phyloP scores from a whole-genome alignment of 2,888 invertebrate species.

The Lymantria dispar region DNA sequence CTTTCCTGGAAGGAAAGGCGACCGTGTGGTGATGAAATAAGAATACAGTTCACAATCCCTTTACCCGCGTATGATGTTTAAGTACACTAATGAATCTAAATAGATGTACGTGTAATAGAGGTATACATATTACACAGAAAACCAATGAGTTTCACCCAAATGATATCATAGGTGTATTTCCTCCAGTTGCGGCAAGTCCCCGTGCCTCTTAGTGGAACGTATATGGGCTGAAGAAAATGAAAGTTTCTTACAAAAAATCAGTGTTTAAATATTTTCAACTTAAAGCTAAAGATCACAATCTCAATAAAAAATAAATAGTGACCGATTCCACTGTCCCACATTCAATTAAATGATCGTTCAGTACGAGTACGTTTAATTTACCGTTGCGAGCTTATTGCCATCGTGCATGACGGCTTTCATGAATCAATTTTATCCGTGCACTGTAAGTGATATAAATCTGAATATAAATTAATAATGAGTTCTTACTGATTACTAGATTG shows the following conservation, averaged over 20 bases:
- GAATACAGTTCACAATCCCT: too few species aligned
- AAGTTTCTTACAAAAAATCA: too few species aligned
- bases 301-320: conserved; percentile 11
- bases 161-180: too few species aligned
- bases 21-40: too few species aligned
- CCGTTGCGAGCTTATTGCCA: conserved; percentile 31
- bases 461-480: conserved; percentile 21
- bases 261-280: neutral
- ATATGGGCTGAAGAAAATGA: neutral
- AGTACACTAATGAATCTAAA: too few species aligned
- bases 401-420: conserved; percentile 26
- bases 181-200: neutral
- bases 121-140: too few species aligned
- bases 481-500: conserved; percentile 15
- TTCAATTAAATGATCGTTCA: conserved; percentile 21
- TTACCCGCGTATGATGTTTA: too few species aligned
- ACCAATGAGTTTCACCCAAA: too few species aligned
- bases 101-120: too few species aligned
- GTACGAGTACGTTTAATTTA: conserved; percentile 25
- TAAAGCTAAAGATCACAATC: conserved; percentile 1
- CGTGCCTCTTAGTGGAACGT: neutral
- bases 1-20: too few species aligned
- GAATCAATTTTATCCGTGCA: conserved; percentile 20
- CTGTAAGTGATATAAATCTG: conserved; percentile 30
- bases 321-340: conserved; percentile 21